phyloP scores from a whole-genome alignment of 2,113 vertebrate genomes.

The Albula glossodonta region DNA sequence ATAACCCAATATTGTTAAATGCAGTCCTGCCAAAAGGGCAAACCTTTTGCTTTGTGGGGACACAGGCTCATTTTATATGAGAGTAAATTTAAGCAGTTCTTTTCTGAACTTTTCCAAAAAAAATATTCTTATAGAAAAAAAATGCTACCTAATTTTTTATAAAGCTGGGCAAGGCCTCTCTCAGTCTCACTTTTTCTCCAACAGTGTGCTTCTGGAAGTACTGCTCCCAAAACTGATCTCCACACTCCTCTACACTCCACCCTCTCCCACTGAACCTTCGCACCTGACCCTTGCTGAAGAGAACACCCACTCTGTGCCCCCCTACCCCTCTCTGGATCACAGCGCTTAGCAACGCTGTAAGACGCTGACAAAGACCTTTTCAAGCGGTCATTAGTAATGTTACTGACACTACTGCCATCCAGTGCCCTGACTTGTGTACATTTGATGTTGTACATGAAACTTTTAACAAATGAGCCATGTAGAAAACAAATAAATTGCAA shows the following conservation, averaged over 20 bases:
- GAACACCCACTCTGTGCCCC: neutral
- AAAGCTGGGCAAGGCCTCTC: neutral
- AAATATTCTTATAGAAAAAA: neutral
- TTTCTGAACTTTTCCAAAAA: neutral
- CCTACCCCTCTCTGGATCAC: neutral
- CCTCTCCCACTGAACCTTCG: neutral
- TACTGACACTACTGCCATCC: slow-evolving; percentile 4
- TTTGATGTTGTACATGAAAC: neutral
- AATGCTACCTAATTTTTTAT: neutral
- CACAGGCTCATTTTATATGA: too few relatives aligned
- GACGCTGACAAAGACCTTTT: neutral
- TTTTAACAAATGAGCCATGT: neutral
- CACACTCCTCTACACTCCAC: neutral
- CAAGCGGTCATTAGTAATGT: neutral
- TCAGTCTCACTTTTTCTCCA: slow-evolving; percentile 23
- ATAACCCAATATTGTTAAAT: neutral
- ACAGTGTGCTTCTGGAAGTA: slow-evolving; percentile 80
- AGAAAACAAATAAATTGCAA: slow-evolving; percentile 3
- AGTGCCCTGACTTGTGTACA: slow-evolving; percentile 2
- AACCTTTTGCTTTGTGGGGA: neutral
- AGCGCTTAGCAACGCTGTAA: slow-evolving; percentile 26
- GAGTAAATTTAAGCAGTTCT: neutral
- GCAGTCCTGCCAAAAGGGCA: neutral
- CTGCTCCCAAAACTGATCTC: slow-evolving; percentile 73
- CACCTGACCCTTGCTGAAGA: neutral